Evolutionary conservation across 1,140 invertebrate genomes (phyloP), one percentile per base, ranked within the genome.

Genomic region (Apis laboriosa): DNA sequence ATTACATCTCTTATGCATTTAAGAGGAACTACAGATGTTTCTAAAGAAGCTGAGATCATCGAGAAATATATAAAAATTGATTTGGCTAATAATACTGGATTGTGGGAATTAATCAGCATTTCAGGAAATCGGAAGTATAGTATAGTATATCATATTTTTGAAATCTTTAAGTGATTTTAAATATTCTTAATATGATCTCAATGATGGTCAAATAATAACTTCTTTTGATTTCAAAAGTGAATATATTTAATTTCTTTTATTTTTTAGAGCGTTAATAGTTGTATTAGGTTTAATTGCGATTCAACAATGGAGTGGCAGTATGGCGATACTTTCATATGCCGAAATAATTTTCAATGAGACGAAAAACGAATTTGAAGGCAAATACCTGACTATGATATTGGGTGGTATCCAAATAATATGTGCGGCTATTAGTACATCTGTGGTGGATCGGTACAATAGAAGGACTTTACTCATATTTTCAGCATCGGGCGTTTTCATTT

Each of bases 271-370:
- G 13, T 91, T 97, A 5, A 92, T 95, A 21, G 96, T 97, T 51
- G 93, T 95, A 34, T 81, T 96, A 60, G 94, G 95, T 21, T 93
- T 97, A 80, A 95, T 96, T 85, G 92, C 96, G 3, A 95, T 96
- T 15, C 97, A 97, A 90, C 96, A 97, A 89, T 95, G 97, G 73
- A 96, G 95, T 67, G 96, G 97, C 1, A 96, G 96, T 58, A 96
- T 96, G 73, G 96, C 96, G 0, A 94, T 97, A 34, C 95, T 96
- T 84, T 95, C 96, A 17, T 97, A 97, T 87, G 95, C 96, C 0
- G 95, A 97, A 75, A 94, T 95, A 67, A 97, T 97, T 88, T 97
- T 97, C 87, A 94, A 96, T 43, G 87, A 93, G 80, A 93, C 95
- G 13, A 95, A 95, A 72, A 93, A 92, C 9, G 90, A 92, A 0